Evolutionary conservation across 2,888 invertebrate species (phyloP), one percentile per base, ranked within the genome.

Genomic region (Lasioglossum vierecki): DNA sequence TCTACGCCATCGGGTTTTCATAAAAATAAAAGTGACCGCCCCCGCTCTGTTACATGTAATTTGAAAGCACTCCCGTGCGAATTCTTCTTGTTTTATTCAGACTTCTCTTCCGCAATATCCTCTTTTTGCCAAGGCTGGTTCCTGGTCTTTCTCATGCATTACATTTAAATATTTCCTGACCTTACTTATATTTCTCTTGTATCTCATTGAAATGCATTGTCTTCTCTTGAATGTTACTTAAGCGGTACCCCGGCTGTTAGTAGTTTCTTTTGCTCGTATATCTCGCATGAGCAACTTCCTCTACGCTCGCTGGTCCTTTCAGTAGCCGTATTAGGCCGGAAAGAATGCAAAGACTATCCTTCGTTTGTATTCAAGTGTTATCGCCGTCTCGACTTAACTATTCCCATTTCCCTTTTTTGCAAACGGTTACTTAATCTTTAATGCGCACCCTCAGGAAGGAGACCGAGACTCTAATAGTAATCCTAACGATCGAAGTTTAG

Each of bases 161-260:
- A 15, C 68, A 70, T 68, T 77, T 77, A 53, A 70, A 70, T 70
- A 57, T 68, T 74, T 49, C 13, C 15, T 49, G 18, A 18, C 9
- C 6, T n/a, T 18, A 15, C 15, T 26, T 49, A 8, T 30, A 73
- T 30, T 46, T 53, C 35, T 46, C 41, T 63, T 26, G 26, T 18
- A 46, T 18, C 44, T 60, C 76, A 46, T 53, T 35, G n/a, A 44
- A 79, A 82, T 68, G 53, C 73, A 57, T 68, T 72, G 41, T 30
- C 79, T 22, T 18, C 71, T 2, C 35, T 41, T 49, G 63, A 35
- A 11, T 76, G 22, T 76, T 39, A 26, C 68, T 49, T 39, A 35
- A 77, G 46, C 77, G n/a, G 22, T 53, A 18, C 18, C 68, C n/a
- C 49, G 39, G 26, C 18, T 53, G 35, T 70, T 46, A 26, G 26